Conservation (phyloP, 2,797 vertebrate species). For the Chiloscyllium punctatum region DNA sequence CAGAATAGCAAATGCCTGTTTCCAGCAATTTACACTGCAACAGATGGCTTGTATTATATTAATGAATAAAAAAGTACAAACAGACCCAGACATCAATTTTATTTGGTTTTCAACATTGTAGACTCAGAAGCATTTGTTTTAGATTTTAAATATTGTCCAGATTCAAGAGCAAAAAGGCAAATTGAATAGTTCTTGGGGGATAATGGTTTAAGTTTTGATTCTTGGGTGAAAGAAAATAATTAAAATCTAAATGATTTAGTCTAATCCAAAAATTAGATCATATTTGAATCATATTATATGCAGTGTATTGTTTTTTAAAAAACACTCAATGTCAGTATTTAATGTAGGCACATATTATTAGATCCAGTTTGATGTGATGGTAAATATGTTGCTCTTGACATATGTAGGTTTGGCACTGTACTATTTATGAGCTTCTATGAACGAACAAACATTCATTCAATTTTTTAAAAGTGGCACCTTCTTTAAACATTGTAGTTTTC, state of each 20-base stretch:
- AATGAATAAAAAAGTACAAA: background rate
- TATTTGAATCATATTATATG: background rate
- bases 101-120: background rate
- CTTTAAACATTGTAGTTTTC: background rate
- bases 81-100: background rate
- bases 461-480: background rate
- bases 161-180: background rate
- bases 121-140: background rate
- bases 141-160: background rate
- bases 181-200: background rate
- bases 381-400: background rate
- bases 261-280: background rate
- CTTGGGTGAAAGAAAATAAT: background rate
- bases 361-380: background rate
- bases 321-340: background rate
- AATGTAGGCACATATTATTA: background rate
- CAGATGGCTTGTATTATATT: background rate
- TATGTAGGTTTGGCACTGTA: background rate
- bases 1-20: background rate
- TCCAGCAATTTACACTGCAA: background rate
- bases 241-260: background rate
- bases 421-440: background rate
- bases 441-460: background rate
- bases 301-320: background rate
- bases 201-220: background rate